Base-by-base conservation (phyloP, 2,888 invertebrate species). In the Acronicta alni region DNA sequence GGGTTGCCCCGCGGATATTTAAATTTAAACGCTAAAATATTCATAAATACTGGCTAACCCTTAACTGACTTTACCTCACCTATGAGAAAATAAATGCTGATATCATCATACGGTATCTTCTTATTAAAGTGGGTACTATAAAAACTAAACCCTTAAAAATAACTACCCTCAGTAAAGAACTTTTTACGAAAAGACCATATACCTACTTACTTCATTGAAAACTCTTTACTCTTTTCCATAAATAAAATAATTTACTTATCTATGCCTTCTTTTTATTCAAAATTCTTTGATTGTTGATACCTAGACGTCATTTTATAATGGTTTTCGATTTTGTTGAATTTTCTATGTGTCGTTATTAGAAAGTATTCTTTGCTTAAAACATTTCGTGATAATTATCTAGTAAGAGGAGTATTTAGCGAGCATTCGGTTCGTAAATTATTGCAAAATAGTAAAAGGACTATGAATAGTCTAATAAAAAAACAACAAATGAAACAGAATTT, bases 381-480 rank as follows among this genome's bases (percentile, higher is more conserved):
- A 17, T 48, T 20, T 23, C 16, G 12, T 23, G 7, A n/a, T 23
- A 16, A n/a, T 5, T n/a, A 38, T 15, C 12, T 12, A 44, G 14
- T n/a, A n/a, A n/a, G n/a, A n/a, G 4, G 4, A 12, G 14, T 9
- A 44, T 14, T 4, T 1, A 44, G 12, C 16, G 15, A 15, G 16
- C 16, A 15, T 44, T 44, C 8, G 23, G 7, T 26, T 44, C 26
- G 23, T 12, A 10, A 16, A 44, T 44, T 26, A 10, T 5, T 32
- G 15, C n/a, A 43, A 26, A 26, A 1, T 16, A 37, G 0, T 8
- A 17, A n/a, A 6, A 16, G 23, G 26, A 12, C 42, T n/a, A 54
- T 72, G 67, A 67, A 17, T 47, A 45, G 23, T 43, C 30, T 35
- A n/a, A 23, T n/a, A 20, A 65, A 53, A 51, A 71, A 66, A 14